These are phyloP conservation scores for Xyrauchen texanus DNA, from an alignment of 2,113 vertebrate species.

Conservation along the genomic window DNA sequence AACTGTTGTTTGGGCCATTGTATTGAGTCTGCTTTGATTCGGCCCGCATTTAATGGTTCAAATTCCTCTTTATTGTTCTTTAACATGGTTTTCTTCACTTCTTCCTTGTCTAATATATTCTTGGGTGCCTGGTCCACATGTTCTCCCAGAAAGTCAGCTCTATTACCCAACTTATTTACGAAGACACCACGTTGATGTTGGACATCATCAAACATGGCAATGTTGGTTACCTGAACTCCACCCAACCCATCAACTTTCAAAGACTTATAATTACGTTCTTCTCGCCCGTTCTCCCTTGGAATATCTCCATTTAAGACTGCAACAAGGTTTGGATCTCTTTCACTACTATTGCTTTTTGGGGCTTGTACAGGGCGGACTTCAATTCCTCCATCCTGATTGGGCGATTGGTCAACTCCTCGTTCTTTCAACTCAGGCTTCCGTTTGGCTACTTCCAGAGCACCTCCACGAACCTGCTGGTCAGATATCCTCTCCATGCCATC, in stretches of 20 bases:
- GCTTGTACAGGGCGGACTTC: neutral
- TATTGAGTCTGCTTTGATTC: neutral
- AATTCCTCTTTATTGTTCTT: neutral
- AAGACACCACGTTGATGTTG: neutral
- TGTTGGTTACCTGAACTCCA: neutral
- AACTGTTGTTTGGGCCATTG: too few species aligned
- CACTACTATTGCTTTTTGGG: neutral
- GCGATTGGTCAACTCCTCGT: neutral
- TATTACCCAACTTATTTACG: neutral
- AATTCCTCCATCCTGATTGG: neutral
- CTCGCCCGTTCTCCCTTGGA: neutral
- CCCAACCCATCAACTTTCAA: neutral
- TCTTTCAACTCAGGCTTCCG: conserved; percentile 8
- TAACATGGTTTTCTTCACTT: conserved; percentile 18
- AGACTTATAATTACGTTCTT: neutral
- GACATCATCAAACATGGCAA: neutral
- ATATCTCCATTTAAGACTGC: neutral
- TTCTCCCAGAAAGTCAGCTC: neutral
- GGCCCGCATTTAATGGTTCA: neutral
- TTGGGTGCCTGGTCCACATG: neutral
- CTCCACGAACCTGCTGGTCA: neutral
- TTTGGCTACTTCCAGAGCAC: neutral
- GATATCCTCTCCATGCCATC: neutral
- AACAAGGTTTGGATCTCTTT: neutral
- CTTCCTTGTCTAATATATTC: neutral